Evolutionary conservation across 2,113 vertebrate genomes (phyloP).

Genomic region (Brachyistius frenatus): DNA sequence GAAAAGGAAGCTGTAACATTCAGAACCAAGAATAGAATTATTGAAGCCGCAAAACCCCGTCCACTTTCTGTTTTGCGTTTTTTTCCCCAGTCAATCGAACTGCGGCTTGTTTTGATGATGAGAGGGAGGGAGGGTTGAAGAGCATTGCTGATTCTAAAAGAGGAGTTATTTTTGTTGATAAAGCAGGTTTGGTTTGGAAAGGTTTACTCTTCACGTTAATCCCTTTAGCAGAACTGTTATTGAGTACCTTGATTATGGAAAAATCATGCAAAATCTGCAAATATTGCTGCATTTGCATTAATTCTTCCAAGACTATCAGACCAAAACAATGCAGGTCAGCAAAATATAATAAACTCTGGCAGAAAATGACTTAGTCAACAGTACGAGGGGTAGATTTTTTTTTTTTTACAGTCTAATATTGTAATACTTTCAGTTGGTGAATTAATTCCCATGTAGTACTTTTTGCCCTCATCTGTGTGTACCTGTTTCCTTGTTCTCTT

Average conservation of each 20-base stretch:
- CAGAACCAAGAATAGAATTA: not conserved
- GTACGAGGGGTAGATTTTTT: not conserved
- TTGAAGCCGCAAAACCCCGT: not conserved
- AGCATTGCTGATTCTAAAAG: too few relatives aligned
- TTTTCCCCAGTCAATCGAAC: too few relatives aligned
- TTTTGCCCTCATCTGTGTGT: not conserved
- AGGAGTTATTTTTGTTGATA: too few relatives aligned
- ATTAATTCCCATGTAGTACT: not conserved
- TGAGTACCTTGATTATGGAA: too few relatives aligned
- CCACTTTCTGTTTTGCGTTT: too few relatives aligned
- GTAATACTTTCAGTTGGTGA: not conserved
- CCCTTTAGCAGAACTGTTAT: too few relatives aligned
- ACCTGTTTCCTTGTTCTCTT: not conserved
- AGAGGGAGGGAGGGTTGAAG: too few relatives aligned
- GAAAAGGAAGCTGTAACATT: too few relatives aligned
- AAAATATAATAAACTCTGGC: not conserved
- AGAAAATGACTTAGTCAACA: too few relatives aligned
- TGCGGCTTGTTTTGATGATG: too few relatives aligned
- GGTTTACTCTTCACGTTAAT: too few relatives aligned
- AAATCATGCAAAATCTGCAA: not conserved
- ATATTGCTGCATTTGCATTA: not conserved
- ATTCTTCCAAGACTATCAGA: not conserved
- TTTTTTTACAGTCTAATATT: not conserved
- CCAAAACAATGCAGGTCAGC: not conserved
- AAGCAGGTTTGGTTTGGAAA: too few relatives aligned